A percentile compares a stretch with the other conserved stretches of the same genome.
phyloP scores from a whole-genome alignment of 2,888 invertebrate genomes.

The Epirrhoe alternata region DNA sequence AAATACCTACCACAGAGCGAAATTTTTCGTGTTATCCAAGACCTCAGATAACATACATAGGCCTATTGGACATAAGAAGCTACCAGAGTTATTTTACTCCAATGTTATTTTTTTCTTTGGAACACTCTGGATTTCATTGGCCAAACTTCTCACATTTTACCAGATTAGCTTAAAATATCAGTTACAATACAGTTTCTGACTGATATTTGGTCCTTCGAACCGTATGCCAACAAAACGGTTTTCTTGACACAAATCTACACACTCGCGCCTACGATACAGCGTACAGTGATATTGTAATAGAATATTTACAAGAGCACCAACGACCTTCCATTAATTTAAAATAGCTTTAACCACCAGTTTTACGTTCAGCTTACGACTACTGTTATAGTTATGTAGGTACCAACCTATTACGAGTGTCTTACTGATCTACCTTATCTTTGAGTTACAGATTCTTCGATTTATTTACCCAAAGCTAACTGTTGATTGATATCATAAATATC shows the following conservation, averaged over 20 bases:
- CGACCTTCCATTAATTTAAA: slow-evolving; percentile 81
- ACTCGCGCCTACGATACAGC: slow-evolving; percentile 24
- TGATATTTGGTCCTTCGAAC: slow-evolving; percentile 11
- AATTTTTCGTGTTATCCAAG: slow-evolving; percentile 3
- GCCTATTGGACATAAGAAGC: too few relatives aligned
- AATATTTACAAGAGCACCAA: slow-evolving; percentile 35
- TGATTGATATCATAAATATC: slow-evolving; percentile 40
- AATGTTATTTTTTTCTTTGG: too few relatives aligned
- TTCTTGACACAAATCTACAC: slow-evolving; percentile 20
- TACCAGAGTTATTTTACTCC: too few relatives aligned
- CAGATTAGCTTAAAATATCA: neutral
- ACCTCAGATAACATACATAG: too few relatives aligned
- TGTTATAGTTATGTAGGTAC: neutral
- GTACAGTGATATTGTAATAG: slow-evolving; percentile 32
- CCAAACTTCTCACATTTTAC: too few relatives aligned
- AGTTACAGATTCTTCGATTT: slow-evolving; percentile 26
- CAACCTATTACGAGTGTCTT: slow-evolving; percentile 2
- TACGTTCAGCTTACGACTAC: neutral
- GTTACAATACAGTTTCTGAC: neutral
- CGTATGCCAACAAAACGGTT: neutral
- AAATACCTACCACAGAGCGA: neutral
- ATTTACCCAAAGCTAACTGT: slow-evolving; percentile 38
- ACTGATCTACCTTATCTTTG: slow-evolving; percentile 37
- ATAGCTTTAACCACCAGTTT: slow-evolving; percentile 56
- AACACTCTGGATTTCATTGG: too few relatives aligned